These are phyloP conservation scores for Acrocephalus arundinaceus DNA, from an alignment of 2,113 vertebrate species.

Conservation along the genomic window DNA sequence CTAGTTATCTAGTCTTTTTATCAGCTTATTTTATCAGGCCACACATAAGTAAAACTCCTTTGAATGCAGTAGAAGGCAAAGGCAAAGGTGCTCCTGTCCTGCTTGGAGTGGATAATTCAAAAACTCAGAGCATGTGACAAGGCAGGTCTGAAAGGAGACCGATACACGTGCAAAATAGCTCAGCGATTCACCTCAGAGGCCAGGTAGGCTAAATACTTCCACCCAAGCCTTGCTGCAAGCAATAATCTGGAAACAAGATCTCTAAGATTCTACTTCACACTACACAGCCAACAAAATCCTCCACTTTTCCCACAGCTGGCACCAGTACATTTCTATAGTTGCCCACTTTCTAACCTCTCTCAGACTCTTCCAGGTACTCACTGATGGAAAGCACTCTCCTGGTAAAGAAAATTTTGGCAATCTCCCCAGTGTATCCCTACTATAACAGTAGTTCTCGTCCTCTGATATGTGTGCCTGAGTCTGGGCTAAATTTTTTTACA, in stretches of 20 bases:
- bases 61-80: not conserved
- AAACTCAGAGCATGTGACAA: not conserved
- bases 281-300: not conserved
- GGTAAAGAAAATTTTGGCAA: not conserved
- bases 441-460: not conserved
- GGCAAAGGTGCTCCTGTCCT: not conserved
- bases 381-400: not conserved
- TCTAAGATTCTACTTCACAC: not conserved
- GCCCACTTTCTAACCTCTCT: not conserved
- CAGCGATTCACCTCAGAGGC: not conserved
- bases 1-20: conserved; percentile 45
- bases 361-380: not conserved
- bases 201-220: not conserved
- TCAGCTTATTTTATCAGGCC: conserved; percentile 21
- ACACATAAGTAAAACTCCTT: not conserved
- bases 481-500: not conserved
- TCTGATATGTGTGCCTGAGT: not conserved
- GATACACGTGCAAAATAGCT: not conserved
- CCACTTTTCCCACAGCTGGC: not conserved
- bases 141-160: not conserved
- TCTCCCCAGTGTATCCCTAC: not conserved
- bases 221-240: not conserved
- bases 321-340: not conserved
- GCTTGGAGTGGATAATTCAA: not conserved
- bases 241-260: not conserved